Evolutionary conservation across 2,113 vertebrate species (phyloP).

Genomic region (Oxygymnocypris stewartii): DNA sequence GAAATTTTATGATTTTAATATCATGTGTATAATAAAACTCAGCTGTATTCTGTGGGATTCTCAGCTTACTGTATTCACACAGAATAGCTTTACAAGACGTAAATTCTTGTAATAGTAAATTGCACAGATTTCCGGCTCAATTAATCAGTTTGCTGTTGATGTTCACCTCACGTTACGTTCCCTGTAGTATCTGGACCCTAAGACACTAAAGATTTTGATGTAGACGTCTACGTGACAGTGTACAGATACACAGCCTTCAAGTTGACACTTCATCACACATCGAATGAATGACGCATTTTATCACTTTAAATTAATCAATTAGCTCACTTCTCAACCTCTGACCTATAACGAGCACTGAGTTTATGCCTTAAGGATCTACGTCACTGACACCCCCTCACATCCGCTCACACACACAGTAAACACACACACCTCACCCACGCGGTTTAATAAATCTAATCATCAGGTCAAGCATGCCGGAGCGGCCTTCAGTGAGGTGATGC

Average conservation of each 20-base stretch:
- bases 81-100: too few species aligned
- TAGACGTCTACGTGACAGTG: neutral
- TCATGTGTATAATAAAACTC: too few species aligned
- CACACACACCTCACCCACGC: slow-evolving; percentile 33
- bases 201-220: neutral
- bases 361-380: slow-evolving; percentile 33
- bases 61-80: too few species aligned
- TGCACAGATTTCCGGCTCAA: neutral
- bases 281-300: slow-evolving; percentile 42
- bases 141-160: neutral
- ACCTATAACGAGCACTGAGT: slow-evolving; percentile 33
- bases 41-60: too few species aligned
- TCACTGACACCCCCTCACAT: slow-evolving; percentile 32
- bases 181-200: neutral
- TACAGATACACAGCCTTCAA: neutral
- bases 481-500: neutral
- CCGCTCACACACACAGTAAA: neutral
- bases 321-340: slow-evolving; percentile 43
- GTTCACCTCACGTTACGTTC: neutral
- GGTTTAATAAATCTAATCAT: slow-evolving; percentile 24
- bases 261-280: slow-evolving; percentile 25
- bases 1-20: too few species aligned
- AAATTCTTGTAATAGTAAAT: neutral
- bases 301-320: slow-evolving; percentile 48
- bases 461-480: slow-evolving; percentile 23